A percentile compares a stretch with the other conserved stretches of the same genome.
Evolutionary conservation across 2,113 vertebrate genomes (phyloP).

Genomic region (Charina bottae): DNA sequence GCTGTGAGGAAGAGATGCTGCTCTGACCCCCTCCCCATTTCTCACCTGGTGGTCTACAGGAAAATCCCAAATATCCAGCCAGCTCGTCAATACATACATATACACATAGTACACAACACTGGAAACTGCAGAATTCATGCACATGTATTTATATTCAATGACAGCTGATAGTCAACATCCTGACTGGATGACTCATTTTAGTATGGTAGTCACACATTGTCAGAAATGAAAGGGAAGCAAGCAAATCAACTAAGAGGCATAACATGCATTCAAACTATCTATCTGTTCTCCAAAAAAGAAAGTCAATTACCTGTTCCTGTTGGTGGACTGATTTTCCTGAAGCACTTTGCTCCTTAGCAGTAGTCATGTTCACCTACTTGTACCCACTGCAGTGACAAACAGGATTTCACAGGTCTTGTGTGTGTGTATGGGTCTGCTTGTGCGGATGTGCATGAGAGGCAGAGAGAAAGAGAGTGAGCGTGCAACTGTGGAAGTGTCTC

Average conservation of each 20-base stretch:
- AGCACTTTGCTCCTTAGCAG: slow-evolving; percentile 88
- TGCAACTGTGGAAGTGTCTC: slow-evolving; percentile 27
- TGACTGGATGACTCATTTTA: slow-evolving; percentile 50
- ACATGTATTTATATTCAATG: not conserved
- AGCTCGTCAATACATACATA: slow-evolving; percentile 29
- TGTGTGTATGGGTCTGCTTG: not conserved
- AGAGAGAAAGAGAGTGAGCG: not conserved
- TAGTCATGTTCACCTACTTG: slow-evolving; percentile 87
- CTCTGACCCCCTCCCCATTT: slow-evolving; percentile 9
- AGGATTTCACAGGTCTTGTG: slow-evolving; percentile 46
- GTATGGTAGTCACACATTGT: slow-evolving; percentile 39
- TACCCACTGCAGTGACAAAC: slow-evolving; percentile 66
- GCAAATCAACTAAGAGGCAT: slow-evolving; percentile 14
- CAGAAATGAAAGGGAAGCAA: slow-evolving; percentile 11
- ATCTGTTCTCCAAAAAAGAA: slow-evolving; percentile 59
- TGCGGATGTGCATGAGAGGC: slow-evolving; percentile 1
- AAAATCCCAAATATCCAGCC: not conserved
- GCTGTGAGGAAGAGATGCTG: slow-evolving; percentile 37
- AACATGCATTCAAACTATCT: slow-evolving; percentile 22
- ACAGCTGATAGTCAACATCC: slow-evolving; percentile 41
- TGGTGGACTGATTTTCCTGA: slow-evolving; percentile 86
- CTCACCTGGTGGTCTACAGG: not conserved
- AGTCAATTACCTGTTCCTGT: slow-evolving; percentile 90
- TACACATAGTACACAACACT: slow-evolving; percentile 27
- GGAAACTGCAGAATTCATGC: not conserved